phyloP scores from a whole-genome alignment of 2,113 vertebrate species.

The Vireo altiloquus region DNA sequence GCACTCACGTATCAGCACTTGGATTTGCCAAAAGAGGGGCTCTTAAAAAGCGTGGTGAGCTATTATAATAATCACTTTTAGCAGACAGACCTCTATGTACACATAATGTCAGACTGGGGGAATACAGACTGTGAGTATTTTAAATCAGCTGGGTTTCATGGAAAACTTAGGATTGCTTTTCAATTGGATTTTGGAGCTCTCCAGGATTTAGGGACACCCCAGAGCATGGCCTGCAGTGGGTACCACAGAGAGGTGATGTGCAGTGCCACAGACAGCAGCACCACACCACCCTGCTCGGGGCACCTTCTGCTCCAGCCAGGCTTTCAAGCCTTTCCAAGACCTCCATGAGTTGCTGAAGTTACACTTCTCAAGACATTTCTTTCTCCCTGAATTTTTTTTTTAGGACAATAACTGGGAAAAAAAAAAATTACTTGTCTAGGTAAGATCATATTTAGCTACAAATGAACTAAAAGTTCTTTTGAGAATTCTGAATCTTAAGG shows the following conservation, averaged over 20 bases:
- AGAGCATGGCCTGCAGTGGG: not conserved
- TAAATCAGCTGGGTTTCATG: not conserved
- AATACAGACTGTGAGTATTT: accelerated
- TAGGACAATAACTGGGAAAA: accelerated
- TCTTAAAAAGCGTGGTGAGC: not conserved
- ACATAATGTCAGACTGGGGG: not conserved
- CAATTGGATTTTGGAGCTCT: not conserved
- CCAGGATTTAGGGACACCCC: not conserved
- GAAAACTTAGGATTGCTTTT: not conserved
- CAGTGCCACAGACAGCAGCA: not conserved
- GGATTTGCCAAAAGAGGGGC: not conserved
- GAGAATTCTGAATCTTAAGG: not conserved
- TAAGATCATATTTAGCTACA: not conserved
- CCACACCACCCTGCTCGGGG: too few relatives aligned
- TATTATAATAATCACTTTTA: not conserved
- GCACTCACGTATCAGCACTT: not conserved
- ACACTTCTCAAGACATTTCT: not conserved
- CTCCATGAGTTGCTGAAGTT: not conserved
- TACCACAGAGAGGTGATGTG: not conserved
- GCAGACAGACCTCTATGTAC: not conserved
- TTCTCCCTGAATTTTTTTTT: not conserved
- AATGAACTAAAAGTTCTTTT: not conserved
- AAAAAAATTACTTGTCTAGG: accelerated
- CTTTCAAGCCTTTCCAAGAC: not conserved
- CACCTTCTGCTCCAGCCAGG: not conserved